These are phyloP conservation scores for Pygmarrhopalites habei DNA, from an alignment of 1,140 invertebrate genomes.

Conservation along the genomic window DNA sequence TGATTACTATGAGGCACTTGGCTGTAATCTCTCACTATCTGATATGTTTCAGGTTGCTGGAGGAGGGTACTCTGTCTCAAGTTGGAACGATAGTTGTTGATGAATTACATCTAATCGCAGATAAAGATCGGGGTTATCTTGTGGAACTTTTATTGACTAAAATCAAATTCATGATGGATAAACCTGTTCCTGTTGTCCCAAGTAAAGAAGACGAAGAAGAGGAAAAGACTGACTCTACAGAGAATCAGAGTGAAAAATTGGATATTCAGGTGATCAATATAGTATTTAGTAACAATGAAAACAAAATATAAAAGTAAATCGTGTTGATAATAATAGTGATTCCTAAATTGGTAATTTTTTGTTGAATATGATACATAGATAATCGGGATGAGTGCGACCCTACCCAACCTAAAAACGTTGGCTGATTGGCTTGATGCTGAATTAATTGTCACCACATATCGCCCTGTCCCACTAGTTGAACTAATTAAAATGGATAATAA, in stretches of 20 bases:
- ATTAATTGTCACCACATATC: constrained; percentile 76
- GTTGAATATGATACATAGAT: no score
- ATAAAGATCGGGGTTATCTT: constrained; percentile 81
- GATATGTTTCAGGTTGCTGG: constrained; percentile 52
- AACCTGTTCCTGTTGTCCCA: no score
- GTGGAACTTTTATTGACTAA: constrained; percentile 82
- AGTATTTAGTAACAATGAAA: no score
- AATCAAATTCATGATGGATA: constrained; percentile 10
- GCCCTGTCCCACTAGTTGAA: constrained; percentile 84
- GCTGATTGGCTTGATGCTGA: constrained; percentile 82
- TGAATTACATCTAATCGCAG: constrained; percentile 90
- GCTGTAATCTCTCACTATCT: no score
- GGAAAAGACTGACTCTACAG: no score
- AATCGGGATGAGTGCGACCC: constrained; percentile 94
- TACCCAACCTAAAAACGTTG: constrained; percentile 79
- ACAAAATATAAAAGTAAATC: no score
- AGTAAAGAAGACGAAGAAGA: no score
- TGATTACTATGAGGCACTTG: no score
- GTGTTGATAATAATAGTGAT: no score
- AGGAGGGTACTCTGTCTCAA: constrained; percentile 61
- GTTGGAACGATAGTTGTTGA: constrained; percentile 85
- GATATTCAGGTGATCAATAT: no score
- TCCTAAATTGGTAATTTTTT: no score
- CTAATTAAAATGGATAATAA: constrained; percentile 67
- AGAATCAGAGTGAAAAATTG: no score